Base-by-base conservation (phyloP, 2,888 invertebrate species). In the Oligia latruncula region DNA sequence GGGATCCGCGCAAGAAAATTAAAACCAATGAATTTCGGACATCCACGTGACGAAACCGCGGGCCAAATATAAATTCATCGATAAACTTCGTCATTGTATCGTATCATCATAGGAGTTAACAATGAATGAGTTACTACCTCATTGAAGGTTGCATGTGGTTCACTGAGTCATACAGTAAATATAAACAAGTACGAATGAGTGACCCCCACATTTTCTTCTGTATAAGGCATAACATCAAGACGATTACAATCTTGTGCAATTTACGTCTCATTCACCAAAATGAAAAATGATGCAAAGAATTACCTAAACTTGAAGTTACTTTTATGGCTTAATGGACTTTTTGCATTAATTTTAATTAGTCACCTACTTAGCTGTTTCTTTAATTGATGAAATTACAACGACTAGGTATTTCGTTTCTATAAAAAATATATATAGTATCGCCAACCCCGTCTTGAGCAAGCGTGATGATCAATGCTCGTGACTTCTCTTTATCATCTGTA, bases 101-200 rank as follows among this genome's bases (percentile, higher is more conserved):
- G 40, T 46, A 49, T 64, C n/a, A 55, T 68, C 46, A 66, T 73
- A 46, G 71, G 23, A 43, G 66, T 70, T 65, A 83, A 88, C 79
- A 83, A 82, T 87, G 83, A 89, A 85, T 88, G 80, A 78, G n/a
- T 74, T 75, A 80, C 70, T 71, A 74, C 71, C 72, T 81, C 81
- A 84, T 70, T 80, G 87, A 90, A 89, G 83, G 87, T 60, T 87
- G 68, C 65, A 58, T 68, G 46, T 76, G 70, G 40, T 77, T 74
- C 79, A 80, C 58, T 86, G 83, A 87, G 71, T 88, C 85, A 87
- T 82, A 71, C 43, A 49, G 74, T 82, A 84, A 83, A 88, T 79
- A 81, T 81, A 80, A 74, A 64, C 64, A 23, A 70, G 49, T 71
- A 81, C 55, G 43, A 76, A 58, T 81, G 60, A 11, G 20, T 76